These are phyloP conservation scores for Henricia sp. DNA, from an alignment of 53 echinoderm and acorn worm species.

Conservation along the genomic window DNA sequence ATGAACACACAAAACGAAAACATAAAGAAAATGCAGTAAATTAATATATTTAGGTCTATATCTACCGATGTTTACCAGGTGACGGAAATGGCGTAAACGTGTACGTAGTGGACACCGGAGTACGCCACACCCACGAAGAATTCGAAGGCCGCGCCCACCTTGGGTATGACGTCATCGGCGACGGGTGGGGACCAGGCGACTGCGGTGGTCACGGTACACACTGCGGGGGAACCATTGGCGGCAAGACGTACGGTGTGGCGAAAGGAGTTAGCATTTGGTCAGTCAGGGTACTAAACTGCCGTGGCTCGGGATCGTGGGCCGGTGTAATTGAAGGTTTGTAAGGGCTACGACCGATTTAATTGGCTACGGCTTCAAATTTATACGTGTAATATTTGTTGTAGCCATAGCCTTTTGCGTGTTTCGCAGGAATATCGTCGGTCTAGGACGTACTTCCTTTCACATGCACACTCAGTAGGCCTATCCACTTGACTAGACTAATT, in stretches of 20 bases:
- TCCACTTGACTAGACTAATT: no score
- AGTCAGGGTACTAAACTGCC: constrained; percentile 61
- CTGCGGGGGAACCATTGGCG: constrained; percentile 60
- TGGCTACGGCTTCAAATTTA: no score
- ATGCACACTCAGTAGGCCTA: neutral
- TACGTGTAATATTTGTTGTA: neutral
- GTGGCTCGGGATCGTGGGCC: constrained; percentile 48
- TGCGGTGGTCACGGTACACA: constrained; percentile 71
- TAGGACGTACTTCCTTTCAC: no score
- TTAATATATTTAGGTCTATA: neutral
- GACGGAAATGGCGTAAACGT: constrained; percentile 65
- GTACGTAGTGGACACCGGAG: constrained; percentile 76
- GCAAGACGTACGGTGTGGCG: constrained; percentile 65
- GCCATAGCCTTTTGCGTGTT: no score
- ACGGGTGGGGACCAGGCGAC: constrained; percentile 36
- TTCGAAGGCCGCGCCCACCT: constrained; percentile 63
- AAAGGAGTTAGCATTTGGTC: constrained; percentile 43
- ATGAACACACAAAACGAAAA: no score
- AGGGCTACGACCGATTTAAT: neutral
- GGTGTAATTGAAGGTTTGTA: constrained; percentile 53
- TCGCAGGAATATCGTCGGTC: no score
- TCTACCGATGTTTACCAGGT: no score
- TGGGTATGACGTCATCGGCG: constrained; percentile 67
- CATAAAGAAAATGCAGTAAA: neutral
- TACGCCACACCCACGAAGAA: constrained; percentile 64